Evolutionary conservation across 2,113 vertebrate genomes (phyloP).

Genomic region (Myotis lucifugus): DNA sequence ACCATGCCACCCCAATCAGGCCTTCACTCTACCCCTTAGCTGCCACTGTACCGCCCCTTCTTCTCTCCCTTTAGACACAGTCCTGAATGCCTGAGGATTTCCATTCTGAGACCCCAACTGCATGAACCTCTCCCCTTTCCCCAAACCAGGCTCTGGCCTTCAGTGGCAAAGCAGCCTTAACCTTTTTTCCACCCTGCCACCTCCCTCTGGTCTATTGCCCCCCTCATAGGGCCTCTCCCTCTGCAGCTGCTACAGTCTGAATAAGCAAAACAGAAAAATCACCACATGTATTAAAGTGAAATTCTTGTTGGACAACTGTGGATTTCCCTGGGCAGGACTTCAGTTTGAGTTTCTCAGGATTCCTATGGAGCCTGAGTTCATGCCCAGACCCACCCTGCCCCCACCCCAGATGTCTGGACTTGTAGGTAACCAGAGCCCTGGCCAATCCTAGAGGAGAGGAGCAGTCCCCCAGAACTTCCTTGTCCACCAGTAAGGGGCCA

Average conservation of each 20-base stretch:
- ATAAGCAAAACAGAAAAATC: conserved; percentile 61
- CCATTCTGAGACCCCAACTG: not conserved
- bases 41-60: not conserved
- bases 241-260: conserved; percentile 60
- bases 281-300: conserved; percentile 69
- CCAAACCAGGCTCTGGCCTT: not conserved
- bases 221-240: conserved; percentile 53
- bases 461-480: not conserved
- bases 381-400: conserved; percentile 13
- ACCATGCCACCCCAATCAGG: not conserved
- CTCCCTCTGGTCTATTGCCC: not conserved
- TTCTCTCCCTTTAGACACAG: not conserved
- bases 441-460: conserved; percentile 30
- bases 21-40: not conserved
- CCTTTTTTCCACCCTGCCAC: conserved; percentile 13
- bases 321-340: conserved; percentile 66
- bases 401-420: conserved; percentile 65
- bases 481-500: not conserved
- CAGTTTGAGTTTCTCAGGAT: conserved; percentile 71
- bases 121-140: not conserved
- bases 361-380: conserved; percentile 61
- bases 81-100: not conserved
- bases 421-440: conserved; percentile 37
- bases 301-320: conserved; percentile 64
- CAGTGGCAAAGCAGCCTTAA: not conserved